Conservation (phyloP, 2,888 invertebrate genomes). For the Euzetes globulus region DNA sequence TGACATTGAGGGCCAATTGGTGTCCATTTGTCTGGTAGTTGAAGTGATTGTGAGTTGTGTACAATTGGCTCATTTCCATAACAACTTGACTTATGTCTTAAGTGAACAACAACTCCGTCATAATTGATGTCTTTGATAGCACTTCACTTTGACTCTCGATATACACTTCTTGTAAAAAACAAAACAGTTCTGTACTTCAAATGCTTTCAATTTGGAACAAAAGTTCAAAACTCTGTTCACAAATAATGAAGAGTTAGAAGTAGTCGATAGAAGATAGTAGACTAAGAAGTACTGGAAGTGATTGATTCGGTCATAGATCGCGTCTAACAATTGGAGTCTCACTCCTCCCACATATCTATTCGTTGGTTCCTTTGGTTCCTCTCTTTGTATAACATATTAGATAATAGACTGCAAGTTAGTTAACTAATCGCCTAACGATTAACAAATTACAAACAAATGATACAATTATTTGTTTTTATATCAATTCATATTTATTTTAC, state of each 20-base stretch:
- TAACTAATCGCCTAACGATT: not conserved
- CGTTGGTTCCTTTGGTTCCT: conserved; percentile 23
- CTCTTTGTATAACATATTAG: not conserved
- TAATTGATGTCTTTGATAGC: conserved; percentile 10
- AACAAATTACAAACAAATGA: not conserved
- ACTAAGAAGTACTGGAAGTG: conserved; percentile 4
- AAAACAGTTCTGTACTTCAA: conserved; percentile 8
- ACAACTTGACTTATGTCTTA: conserved; percentile 4
- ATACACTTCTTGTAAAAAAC: conserved; percentile 7
- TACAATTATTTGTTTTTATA: not conserved
- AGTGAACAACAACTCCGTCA: conserved; percentile 9
- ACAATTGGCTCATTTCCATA: conserved; percentile 17
- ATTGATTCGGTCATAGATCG: conserved; percentile 11
- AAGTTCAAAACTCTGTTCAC: not conserved
- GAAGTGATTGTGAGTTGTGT: not conserved
- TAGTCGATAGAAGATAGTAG: not conserved
- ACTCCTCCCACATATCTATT: conserved; percentile 6
- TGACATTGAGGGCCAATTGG: not conserved
- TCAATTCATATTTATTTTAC: not conserved
- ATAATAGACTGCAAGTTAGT: not conserved
- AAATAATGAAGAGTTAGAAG: not conserved
- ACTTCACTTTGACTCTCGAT: conserved; percentile 15
- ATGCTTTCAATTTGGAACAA: not conserved
- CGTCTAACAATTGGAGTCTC: conserved; percentile 4
- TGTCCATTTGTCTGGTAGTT: conserved; percentile 12